phyloP scores from a whole-genome alignment of 2,113 vertebrate genomes.

The Callopanchax toddi region DNA sequence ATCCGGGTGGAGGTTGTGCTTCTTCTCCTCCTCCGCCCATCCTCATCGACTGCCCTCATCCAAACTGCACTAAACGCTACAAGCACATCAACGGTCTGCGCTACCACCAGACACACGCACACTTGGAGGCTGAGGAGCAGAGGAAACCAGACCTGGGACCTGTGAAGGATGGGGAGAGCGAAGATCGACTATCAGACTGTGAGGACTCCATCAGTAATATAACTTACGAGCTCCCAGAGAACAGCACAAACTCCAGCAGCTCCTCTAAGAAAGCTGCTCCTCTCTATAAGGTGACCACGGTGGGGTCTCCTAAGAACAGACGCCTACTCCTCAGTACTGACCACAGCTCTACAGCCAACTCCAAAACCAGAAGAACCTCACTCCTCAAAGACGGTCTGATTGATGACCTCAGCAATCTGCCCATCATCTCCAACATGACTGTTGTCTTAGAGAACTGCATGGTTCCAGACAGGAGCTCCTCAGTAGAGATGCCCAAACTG shows the following conservation, averaged over 20 bases:
- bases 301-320: slow-evolving; percentile 90
- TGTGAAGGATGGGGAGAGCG: slow-evolving; percentile 81
- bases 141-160: slow-evolving; percentile 93
- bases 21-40: slow-evolving; percentile 89
- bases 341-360: slow-evolving; percentile 77
- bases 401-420: slow-evolving; percentile 89
- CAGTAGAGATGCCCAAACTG: slow-evolving; percentile 94
- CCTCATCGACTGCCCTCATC: slow-evolving; percentile 97
- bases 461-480: slow-evolving; percentile 83
- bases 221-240: slow-evolving; percentile 87
- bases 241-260: slow-evolving; percentile 57
- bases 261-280: slow-evolving; percentile 85
- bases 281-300: slow-evolving; percentile 83
- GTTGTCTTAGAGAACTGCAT: slow-evolving; percentile 91
- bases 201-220: slow-evolving; percentile 87
- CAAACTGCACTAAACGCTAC: slow-evolving; percentile 99
- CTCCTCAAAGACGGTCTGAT: slow-evolving; percentile 89
- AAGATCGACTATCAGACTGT: slow-evolving; percentile 94
- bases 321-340: slow-evolving; percentile 87
- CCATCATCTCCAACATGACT: slow-evolving; percentile 96
- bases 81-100: slow-evolving; percentile 98
- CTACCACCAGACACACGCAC: slow-evolving; percentile 98
- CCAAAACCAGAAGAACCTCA: slow-evolving; percentile 89
- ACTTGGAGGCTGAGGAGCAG: slow-evolving; percentile 88
- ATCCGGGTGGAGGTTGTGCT: slow-evolving; percentile 85